phyloP scores from a whole-genome alignment of 2,113 vertebrate genomes.

The Pomatorhinus ruficollis region DNA sequence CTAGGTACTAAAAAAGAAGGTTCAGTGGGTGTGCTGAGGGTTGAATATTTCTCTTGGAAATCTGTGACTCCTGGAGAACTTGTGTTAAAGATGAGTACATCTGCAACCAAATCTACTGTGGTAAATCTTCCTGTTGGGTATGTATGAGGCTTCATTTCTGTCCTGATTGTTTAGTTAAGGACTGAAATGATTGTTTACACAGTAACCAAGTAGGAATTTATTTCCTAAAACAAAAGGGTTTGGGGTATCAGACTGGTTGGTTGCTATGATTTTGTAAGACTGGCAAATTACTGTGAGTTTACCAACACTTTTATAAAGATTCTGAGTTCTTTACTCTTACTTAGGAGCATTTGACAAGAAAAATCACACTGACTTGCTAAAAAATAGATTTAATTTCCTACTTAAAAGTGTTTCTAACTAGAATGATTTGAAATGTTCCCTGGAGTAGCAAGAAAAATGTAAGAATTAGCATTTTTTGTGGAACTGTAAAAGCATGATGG shows the following conservation, averaged over 20 bases:
- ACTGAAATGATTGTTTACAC: background rate
- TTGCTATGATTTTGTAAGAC: background rate
- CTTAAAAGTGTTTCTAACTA: background rate
- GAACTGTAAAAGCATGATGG: background rate
- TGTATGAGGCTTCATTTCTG: background rate
- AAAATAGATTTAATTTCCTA: background rate
- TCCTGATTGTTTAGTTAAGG: background rate
- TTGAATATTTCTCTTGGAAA: conserved; percentile 81
- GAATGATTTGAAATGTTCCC: background rate
- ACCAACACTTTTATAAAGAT: background rate
- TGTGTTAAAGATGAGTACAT: conserved; percentile 81
- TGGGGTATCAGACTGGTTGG: background rate
- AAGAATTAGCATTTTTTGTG: background rate
- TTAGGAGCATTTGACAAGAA: background rate
- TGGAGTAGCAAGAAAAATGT: background rate
- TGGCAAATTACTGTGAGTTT: background rate
- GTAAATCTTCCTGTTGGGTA: conserved; percentile 88
- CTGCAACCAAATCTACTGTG: conserved; percentile 80
- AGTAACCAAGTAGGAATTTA: background rate
- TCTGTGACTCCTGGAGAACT: conserved; percentile 68
- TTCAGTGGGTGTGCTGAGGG: conserved; percentile 72
- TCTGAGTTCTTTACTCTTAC: background rate
- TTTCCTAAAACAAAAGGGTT: background rate
- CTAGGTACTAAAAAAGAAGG: conserved; percentile 53
- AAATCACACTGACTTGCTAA: background rate